Evolutionary conservation across 2,797 vertebrate genomes (phyloP), one percentile per base, ranked within the genome.

Genomic region (Pseudopleuronectes americanus): DNA sequence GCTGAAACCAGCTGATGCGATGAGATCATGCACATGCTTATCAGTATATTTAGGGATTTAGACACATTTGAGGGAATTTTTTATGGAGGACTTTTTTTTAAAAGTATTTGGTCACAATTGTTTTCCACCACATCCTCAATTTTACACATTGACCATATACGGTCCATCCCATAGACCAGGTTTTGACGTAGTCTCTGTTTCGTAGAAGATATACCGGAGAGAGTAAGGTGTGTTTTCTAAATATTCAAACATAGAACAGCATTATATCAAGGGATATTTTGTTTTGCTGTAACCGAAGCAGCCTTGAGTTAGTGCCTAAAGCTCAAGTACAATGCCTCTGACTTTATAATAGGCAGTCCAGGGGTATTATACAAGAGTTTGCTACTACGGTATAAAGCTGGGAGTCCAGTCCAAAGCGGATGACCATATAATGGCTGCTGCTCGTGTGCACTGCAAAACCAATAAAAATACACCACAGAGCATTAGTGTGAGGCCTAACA

Each of bases 401-500:
- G 28, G 28, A 31, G 28, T 31, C 28, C 28, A 31, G 28, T 31
- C 28, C 28, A 31, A 31, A 31, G 28, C 28, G 28, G 28, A 31
- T 31, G 28, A 31, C 65, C 64, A 74, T 54, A 68, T 70, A 68
- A 77, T 76, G 49, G 48, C 14, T 68, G 53, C n/a, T 6, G 43
- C 16, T 19, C 4, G 14, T 45, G 43, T 19, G 33, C 16, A 19
- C 43, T 45, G 17, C 17, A 43, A 81, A 77, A 73, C 56, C 45
- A 71, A 79, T 85, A 38, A 87, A 80, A 85, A 71, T 8, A 41
- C 38, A 79, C 65, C 51, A 58, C 64, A 74, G 10, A 26, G 12
- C 19, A 76, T 70, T 48, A 65, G 33, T 49, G 80, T 74, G 28
- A n/a, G 41, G 73, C 76, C 72, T 24, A 76, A 71, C 33, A 63